phyloP scores from a whole-genome alignment of 2,113 vertebrate species.

The Garra rufa region DNA sequence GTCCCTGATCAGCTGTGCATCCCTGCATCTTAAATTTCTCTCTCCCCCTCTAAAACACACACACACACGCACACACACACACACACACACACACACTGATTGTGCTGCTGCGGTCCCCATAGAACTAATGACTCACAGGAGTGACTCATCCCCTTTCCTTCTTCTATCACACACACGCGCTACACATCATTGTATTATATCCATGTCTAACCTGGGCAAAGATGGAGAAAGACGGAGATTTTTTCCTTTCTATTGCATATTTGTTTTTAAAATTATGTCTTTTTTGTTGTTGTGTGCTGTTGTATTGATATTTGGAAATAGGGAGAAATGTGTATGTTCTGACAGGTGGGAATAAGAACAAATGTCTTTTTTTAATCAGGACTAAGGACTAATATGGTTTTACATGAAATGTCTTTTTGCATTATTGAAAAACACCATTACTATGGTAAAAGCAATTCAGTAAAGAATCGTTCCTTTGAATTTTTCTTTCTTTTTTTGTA shows the following conservation, averaged over 20 bases:
- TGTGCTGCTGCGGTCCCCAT: conserved; percentile 59
- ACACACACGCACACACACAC: conserved; percentile 41
- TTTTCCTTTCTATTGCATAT: conserved; percentile 56
- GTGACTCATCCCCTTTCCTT: conserved; percentile 71
- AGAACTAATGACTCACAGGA: conserved; percentile 78
- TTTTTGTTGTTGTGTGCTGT: neutral
- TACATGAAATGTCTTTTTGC: neutral
- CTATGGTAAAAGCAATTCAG: neutral
- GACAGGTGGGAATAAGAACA: neutral
- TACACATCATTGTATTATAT: conserved; percentile 75
- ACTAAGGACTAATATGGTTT: neutral
- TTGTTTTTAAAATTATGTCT: conserved; percentile 57
- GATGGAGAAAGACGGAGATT: conserved; percentile 62
- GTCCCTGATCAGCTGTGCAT: conserved; percentile 11
- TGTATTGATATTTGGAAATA: neutral
- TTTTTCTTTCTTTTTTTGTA: neutral
- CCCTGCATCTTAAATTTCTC: conserved; percentile 16
- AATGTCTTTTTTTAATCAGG: neutral
- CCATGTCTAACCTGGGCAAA: conserved; percentile 76
- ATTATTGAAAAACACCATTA: neutral
- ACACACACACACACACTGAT: conserved; percentile 51
- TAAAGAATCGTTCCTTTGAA: neutral
- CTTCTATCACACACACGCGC: conserved; percentile 47
- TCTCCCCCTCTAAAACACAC: conserved; percentile 39
- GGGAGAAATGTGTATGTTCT: neutral